Conservation (phyloP, 2,888 invertebrate species). For the Therioaphis trifolii region DNA sequence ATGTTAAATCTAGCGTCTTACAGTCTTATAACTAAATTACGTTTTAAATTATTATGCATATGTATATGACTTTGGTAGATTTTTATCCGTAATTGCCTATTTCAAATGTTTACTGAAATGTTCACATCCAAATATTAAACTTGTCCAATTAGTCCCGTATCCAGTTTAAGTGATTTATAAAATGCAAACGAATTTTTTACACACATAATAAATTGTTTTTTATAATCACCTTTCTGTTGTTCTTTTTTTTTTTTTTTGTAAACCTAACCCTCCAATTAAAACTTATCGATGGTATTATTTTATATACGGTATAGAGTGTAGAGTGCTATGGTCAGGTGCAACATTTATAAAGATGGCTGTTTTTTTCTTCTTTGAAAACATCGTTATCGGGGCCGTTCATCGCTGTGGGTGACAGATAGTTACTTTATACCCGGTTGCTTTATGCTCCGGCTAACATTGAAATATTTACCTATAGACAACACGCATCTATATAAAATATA, state of each 20-base stretch:
- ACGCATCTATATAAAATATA: background rate
- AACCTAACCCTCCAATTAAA: conserved; percentile 51
- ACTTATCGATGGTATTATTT: conserved; percentile 25
- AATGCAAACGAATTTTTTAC: conserved; percentile 49
- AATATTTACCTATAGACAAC: background rate
- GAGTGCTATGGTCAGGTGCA: conserved; percentile 25
- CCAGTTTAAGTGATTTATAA: conserved; percentile 53
- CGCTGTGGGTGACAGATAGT: conserved; percentile 47
- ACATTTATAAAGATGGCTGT: background rate
- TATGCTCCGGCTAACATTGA: background rate
- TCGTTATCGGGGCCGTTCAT: conserved; percentile 44
- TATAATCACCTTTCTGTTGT: conserved; percentile 31
- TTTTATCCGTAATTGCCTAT: conserved; percentile 34
- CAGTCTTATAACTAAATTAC: conserved; percentile 26
- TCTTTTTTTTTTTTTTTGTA: conserved; percentile 3
- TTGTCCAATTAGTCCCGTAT: conserved; percentile 54
- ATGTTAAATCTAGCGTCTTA: background rate
- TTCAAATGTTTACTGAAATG: conserved; percentile 3
- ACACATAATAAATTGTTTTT: conserved; percentile 46
- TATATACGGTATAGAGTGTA: background rate
- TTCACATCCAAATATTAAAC: conserved; percentile 25
- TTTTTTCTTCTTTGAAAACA: conserved; percentile 22
- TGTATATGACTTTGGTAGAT: background rate
- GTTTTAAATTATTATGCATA: background rate
- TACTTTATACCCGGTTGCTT: conserved; percentile 13